Evolutionary conservation across 2,888 invertebrate species (phyloP).

Genomic region (Euplagia quadripunctaria): DNA sequence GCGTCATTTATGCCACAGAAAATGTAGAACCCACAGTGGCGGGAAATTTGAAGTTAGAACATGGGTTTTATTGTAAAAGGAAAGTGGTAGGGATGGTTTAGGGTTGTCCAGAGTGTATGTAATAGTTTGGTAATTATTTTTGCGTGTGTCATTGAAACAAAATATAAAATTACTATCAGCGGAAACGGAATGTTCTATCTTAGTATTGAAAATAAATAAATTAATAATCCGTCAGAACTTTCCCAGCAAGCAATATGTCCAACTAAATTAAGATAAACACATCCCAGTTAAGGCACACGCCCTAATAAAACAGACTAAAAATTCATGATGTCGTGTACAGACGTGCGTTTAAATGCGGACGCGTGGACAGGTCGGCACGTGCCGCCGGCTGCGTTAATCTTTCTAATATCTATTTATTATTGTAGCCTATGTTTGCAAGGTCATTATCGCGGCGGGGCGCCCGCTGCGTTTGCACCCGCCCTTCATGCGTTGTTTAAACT

Average conservation of each 20-base stretch:
- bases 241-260: conserved; percentile 22
- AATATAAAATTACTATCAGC: no score
- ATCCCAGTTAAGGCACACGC: conserved; percentile 27
- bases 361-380: conserved; percentile 53
- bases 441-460: conserved; percentile 72
- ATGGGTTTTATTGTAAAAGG: no score
- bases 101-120: no score
- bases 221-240: not conserved
- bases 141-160: no score
- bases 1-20: no score
- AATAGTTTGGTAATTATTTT: no score
- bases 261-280: conserved; percentile 37
- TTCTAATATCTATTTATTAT: conserved; percentile 76
- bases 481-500: conserved; percentile 54
- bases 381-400: conserved; percentile 66
- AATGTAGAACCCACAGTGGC: no score
- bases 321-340: conserved; percentile 58
- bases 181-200: not conserved
- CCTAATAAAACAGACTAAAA: conserved; percentile 44
- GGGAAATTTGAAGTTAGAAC: no score
- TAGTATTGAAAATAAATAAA: not conserved
- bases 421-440: conserved; percentile 68
- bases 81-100: no score
- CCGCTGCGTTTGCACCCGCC: conserved; percentile 58
- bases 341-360: conserved; percentile 52